A percentile compares a stretch with the other conserved stretches of the same genome.
phyloP scores from a whole-genome alignment of 2,797 vertebrate genomes.

The Crypturellus tataupa region DNA sequence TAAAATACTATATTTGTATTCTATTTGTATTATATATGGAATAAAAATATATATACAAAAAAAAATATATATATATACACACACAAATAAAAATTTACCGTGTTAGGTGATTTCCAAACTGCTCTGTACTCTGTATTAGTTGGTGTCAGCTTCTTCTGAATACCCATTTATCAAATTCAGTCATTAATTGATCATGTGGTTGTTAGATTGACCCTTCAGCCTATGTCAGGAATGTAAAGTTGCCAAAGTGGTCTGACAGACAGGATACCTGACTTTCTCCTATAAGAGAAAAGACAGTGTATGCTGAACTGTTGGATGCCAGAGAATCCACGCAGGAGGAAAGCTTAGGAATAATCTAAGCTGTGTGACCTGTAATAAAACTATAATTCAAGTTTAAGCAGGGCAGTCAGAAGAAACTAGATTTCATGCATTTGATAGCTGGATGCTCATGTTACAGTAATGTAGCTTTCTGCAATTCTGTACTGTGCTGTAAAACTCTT shows the following conservation, averaged over 20 bases:
- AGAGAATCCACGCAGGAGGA: background rate
- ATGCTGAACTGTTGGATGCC: background rate
- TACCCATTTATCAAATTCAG: background rate
- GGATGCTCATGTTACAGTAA: background rate
- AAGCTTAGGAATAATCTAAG: background rate
- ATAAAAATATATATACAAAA: too few species aligned
- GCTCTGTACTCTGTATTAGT: background rate
- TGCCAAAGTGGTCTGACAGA: background rate
- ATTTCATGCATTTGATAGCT: background rate
- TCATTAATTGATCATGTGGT: background rate
- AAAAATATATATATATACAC: too few species aligned
- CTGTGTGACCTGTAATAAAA: background rate
- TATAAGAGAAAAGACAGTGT: rapidly evolving
- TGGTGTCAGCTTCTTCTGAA: background rate
- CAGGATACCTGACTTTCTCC: background rate
- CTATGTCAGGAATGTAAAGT: background rate
- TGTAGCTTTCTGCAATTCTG: background rate
- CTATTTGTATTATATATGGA: too few species aligned
- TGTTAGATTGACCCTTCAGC: background rate
- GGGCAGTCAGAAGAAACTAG: background rate
- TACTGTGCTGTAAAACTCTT: background rate
- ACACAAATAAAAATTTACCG: background rate
- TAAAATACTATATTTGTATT: too few species aligned
- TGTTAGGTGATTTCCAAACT: background rate
- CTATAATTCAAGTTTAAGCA: background rate